Evolutionary conservation across 2,888 invertebrate species (phyloP).

Genomic region (Diplolepis rosae): DNA sequence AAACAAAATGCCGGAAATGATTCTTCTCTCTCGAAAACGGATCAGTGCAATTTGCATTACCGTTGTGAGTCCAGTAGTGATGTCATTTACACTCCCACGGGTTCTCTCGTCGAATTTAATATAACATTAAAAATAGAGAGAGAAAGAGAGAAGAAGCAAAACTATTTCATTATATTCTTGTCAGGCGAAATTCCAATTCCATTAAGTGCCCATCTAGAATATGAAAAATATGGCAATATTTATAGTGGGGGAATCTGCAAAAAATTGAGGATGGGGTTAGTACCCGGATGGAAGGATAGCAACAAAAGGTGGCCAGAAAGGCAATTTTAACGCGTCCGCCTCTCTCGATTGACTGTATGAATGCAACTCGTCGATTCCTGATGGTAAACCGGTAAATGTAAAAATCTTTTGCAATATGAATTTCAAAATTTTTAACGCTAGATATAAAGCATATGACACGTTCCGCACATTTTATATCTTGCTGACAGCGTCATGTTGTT

Average conservation of each 20-base stretch:
- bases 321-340: slow-evolving; percentile 47
- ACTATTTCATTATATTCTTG: not conserved
- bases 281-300: not conserved
- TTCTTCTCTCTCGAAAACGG: slow-evolving; percentile 17
- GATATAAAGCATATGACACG: not conserved
- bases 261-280: not conserved
- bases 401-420: not conserved
- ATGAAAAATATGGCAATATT: not conserved
- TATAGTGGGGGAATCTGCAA: not conserved
- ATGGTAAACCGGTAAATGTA: not conserved
- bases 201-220: not conserved
- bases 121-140: slow-evolving; percentile 15
- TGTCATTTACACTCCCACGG: slow-evolving; percentile 26
- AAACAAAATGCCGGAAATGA: slow-evolving; percentile 25
- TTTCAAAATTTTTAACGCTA: slow-evolving; percentile 2
- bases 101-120: slow-evolving; percentile 1
- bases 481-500: slow-evolving; percentile 8
- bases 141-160: slow-evolving; percentile 13
- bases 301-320: slow-evolving; percentile 39
- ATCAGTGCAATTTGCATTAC: slow-evolving; percentile 25
- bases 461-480: slow-evolving; percentile 1
- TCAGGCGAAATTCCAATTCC: not conserved
- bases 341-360: slow-evolving; percentile 9
- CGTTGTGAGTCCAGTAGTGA: not conserved
- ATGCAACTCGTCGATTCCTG: slow-evolving; percentile 3